phyloP scores from a whole-genome alignment of 2,797 vertebrate genomes.

The Myotis pilosus region DNA sequence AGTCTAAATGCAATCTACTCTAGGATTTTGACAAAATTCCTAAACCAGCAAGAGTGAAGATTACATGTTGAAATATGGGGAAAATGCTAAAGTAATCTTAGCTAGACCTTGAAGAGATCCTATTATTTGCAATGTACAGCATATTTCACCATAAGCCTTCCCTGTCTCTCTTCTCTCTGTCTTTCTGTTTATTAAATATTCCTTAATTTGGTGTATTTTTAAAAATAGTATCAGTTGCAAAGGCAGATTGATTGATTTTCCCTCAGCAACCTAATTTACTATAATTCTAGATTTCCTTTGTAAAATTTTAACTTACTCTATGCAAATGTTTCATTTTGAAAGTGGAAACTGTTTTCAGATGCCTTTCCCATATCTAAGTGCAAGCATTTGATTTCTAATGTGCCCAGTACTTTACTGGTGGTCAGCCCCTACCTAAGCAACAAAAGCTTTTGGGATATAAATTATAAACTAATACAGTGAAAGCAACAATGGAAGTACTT shows the following conservation, averaged over 20 bases:
- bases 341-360: constrained; percentile 10
- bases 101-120: background rate
- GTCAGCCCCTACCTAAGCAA: constrained; percentile 23
- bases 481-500: constrained; percentile 52
- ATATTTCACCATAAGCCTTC: background rate
- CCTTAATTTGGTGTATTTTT: background rate
- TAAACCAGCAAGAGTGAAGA: background rate
- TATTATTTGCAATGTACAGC: background rate
- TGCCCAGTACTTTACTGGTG: constrained; percentile 36
- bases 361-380: background rate
- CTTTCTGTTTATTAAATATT: background rate
- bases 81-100: background rate
- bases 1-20: background rate
- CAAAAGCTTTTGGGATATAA: constrained; percentile 12
- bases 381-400: constrained; percentile 18
- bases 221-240: background rate
- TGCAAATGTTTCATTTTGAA: constrained; percentile 25
- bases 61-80: background rate
- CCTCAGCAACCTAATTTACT: background rate
- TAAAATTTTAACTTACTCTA: background rate
- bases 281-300: constrained; percentile 16
- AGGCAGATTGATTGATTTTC: background rate
- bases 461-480: constrained; percentile 56
- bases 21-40: background rate
- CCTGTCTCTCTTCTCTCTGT: background rate